Conservation (phyloP, 2,797 vertebrate genomes). For the Poecilia picta region DNA sequence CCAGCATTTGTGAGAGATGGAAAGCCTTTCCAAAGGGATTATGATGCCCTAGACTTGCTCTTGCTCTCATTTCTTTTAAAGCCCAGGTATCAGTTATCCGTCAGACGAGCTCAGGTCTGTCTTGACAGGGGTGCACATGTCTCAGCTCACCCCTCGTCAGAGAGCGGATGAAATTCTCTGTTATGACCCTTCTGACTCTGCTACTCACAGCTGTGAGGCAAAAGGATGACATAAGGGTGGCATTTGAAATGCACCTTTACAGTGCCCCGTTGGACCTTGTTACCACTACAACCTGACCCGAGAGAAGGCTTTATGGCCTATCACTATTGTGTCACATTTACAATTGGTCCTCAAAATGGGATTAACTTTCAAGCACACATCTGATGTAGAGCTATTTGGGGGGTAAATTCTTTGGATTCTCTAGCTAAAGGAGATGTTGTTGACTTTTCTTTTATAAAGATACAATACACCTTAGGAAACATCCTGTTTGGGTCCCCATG, state of each 20-base stretch:
- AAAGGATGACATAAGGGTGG: slow-evolving; percentile 62
- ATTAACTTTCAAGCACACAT: slow-evolving; percentile 64
- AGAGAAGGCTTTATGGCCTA: slow-evolving; percentile 48
- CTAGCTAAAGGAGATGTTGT: slow-evolving; percentile 51
- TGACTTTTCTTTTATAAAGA: slow-evolving; percentile 45
- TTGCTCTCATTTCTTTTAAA: slow-evolving; percentile 83
- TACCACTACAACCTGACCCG: slow-evolving; percentile 44
- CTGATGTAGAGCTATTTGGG: slow-evolving; percentile 34
- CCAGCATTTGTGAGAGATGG: slow-evolving; percentile 76
- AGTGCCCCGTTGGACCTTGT: slow-evolving; percentile 56
- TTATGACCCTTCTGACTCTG: slow-evolving; percentile 74
- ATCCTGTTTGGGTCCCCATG: neutral
- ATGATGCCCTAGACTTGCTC: slow-evolving; percentile 74
- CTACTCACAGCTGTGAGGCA: slow-evolving; percentile 68
- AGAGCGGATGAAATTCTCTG: slow-evolving; percentile 61
- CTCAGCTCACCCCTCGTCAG: slow-evolving; percentile 47
- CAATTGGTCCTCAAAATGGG: slow-evolving; percentile 54
- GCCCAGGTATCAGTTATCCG: slow-evolving; percentile 78
- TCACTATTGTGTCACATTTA: slow-evolving; percentile 41
- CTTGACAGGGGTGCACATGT: slow-evolving; percentile 68
- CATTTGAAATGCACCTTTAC: slow-evolving; percentile 65
- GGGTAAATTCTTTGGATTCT: slow-evolving; percentile 35
- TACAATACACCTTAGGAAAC: slow-evolving; percentile 23
- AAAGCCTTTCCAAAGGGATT: slow-evolving; percentile 82
- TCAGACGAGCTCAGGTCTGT: slow-evolving; percentile 68